A percentile compares a stretch with the other conserved stretches of the same genome.
These are phyloP conservation scores for Theocolax elegans DNA, from an alignment of 1,140 invertebrate species.

Conservation along the genomic window DNA sequence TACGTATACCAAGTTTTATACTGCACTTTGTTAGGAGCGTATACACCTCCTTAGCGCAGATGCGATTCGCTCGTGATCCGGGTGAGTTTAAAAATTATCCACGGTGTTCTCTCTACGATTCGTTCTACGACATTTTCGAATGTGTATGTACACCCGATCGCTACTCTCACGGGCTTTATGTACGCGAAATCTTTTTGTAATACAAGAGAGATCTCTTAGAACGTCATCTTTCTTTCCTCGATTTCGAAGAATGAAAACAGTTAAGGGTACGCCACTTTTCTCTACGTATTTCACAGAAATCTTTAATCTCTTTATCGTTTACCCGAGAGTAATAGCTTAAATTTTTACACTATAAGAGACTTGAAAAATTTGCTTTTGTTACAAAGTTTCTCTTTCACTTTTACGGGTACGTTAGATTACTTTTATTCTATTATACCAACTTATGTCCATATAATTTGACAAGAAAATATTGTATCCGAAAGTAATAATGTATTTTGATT, in stretches of 20 bases:
- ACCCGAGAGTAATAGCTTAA: neutral
- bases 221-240: constrained; percentile 20
- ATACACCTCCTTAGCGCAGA: constrained; percentile 37
- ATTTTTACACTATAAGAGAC: neutral
- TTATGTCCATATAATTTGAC: no score
- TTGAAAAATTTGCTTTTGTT: neutral
- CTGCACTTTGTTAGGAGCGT: no score
- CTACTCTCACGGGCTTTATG: neutral
- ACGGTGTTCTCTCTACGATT: constrained; percentile 39
- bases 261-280: neutral
- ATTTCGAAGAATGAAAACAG: constrained; percentile 37
- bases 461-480: no score
- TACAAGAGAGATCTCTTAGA: neutral
- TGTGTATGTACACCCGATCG: neutral
- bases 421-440: no score
- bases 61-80: constrained; percentile 47
- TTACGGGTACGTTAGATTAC: neutral
- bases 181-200: constrained; percentile 36
- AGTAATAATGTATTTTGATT: no score
- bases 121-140: constrained; percentile 4
- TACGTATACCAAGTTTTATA: no score
- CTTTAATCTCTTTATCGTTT: constrained; percentile 26
- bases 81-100: constrained; percentile 40
- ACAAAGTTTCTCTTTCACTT: neutral
- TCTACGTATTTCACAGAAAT: constrained; percentile 21